Evolutionary conservation across 2,113 vertebrate species (phyloP).

Genomic region (Platysteira castanea): DNA sequence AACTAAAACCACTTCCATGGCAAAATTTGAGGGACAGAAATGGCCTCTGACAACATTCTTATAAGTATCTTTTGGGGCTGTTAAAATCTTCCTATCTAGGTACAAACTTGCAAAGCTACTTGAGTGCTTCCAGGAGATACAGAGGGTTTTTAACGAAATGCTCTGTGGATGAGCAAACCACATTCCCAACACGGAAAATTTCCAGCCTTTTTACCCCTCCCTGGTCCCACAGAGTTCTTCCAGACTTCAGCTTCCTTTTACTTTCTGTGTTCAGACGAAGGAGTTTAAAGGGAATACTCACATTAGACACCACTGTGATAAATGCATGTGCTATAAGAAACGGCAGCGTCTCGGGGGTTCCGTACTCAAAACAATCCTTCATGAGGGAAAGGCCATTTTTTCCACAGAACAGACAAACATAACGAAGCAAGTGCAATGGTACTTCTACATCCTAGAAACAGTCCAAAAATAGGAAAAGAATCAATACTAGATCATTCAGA

Average conservation of each 20-base stretch:
- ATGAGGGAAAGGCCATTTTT: constrained; percentile 98
- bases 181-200: neutral
- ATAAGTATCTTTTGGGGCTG: neutral
- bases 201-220: neutral
- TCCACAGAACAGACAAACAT: constrained; percentile 97
- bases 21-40: neutral
- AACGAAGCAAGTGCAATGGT: constrained; percentile 95
- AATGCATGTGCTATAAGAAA: constrained; percentile 97
- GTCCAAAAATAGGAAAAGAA: neutral
- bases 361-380: constrained; percentile 98
- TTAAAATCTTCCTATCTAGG: neutral
- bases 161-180: neutral
- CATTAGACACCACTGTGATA: constrained; percentile 98
- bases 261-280: neutral
- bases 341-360: constrained; percentile 90
- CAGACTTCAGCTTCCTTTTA: neutral
- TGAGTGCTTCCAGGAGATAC: neutral
- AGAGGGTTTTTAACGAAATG: neutral
- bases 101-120: neutral
- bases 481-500: neutral
- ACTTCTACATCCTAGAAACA: constrained; percentile 92
- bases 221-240: neutral
- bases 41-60: neutral
- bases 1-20: neutral
- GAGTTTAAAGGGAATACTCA: constrained; percentile 72